Evolutionary conservation across 2,888 invertebrate genomes (phyloP).

Genomic region (Sepioteuthis lessoniana): DNA sequence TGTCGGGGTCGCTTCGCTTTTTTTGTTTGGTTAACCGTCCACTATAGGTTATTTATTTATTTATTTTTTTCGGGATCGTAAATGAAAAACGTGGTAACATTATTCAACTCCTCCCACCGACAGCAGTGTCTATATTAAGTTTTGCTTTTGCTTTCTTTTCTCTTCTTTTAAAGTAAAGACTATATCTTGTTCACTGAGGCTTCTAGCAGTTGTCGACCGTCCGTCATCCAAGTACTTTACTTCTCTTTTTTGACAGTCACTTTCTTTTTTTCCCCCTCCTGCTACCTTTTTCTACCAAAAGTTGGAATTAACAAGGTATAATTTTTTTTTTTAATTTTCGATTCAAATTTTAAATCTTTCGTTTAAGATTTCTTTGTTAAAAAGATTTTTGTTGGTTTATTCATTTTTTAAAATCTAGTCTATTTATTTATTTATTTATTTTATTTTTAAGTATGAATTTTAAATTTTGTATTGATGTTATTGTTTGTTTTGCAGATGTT

Average conservation of each 20-base stretch:
- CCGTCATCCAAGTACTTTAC: not conserved
- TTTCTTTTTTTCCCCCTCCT: not conserved
- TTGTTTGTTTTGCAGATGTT: not conserved
- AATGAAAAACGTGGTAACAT: no score
- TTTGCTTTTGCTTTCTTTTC: not conserved
- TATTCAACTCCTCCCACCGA: no score
- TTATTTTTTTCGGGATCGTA: no score
- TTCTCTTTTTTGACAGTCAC: not conserved
- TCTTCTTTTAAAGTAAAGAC: not conserved
- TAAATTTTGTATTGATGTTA: not conserved
- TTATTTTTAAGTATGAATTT: not conserved
- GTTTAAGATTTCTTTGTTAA: not conserved
- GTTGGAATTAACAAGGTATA: not conserved
- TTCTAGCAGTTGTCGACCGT: not conserved
- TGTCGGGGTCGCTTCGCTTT: no score
- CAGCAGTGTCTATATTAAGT: no score
- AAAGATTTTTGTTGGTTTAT: not conserved
- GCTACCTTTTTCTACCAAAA: not conserved
- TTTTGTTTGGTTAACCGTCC: no score
- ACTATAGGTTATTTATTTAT: no score
- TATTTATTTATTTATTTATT: not conserved
- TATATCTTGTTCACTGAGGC: not conserved
- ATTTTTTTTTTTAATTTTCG: no score
- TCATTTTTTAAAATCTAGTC: no score
- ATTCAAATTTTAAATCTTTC: not conserved